Evolutionary conservation across 2,888 invertebrate genomes (phyloP).

Genomic region (Parascotia fuliginaria): DNA sequence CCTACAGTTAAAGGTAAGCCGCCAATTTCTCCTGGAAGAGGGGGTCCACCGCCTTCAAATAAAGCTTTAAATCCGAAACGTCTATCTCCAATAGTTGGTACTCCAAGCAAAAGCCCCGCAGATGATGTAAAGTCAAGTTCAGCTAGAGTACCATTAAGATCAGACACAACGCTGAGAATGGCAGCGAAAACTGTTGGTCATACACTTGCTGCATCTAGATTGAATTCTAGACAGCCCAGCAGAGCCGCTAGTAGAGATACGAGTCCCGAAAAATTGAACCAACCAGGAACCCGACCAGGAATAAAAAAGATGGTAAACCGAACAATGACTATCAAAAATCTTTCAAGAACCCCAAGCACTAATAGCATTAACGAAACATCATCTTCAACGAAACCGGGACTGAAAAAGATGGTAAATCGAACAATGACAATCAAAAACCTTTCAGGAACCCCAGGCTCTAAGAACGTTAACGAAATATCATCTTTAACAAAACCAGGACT

Average conservation of each 20-base stretch:
- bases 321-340: too few species aligned
- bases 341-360: too few species aligned
- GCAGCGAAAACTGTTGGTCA: conserved; percentile 67
- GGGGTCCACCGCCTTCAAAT: conserved; percentile 79
- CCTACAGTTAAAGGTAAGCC: conserved; percentile 78
- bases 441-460: too few species aligned
- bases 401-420: too few species aligned
- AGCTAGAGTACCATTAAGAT: conserved; percentile 63
- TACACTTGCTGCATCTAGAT: conserved; percentile 73
- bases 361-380: conserved; percentile 56
- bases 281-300: conserved; percentile 54
- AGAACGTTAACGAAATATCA: conserved; percentile 68
- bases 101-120: conserved; percentile 80
- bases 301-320: too few species aligned
- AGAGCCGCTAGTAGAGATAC: conserved; percentile 71
- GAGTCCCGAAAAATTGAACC: conserved; percentile 68
- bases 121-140: conserved; percentile 70
- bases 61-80: conserved; percentile 76
- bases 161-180: conserved; percentile 61
- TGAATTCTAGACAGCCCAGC: conserved; percentile 76
- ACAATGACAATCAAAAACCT: too few species aligned
- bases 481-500: conserved; percentile 61
- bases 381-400: conserved; percentile 50
- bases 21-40: conserved; percentile 78
- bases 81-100: conserved; percentile 80